Percentiles rank a stretch among this genome's conserved stretches.
These are phyloP conservation scores for Saguinus imperator DNA, from an alignment of 2,113 vertebrate genomes.

Conservation along the genomic window DNA sequence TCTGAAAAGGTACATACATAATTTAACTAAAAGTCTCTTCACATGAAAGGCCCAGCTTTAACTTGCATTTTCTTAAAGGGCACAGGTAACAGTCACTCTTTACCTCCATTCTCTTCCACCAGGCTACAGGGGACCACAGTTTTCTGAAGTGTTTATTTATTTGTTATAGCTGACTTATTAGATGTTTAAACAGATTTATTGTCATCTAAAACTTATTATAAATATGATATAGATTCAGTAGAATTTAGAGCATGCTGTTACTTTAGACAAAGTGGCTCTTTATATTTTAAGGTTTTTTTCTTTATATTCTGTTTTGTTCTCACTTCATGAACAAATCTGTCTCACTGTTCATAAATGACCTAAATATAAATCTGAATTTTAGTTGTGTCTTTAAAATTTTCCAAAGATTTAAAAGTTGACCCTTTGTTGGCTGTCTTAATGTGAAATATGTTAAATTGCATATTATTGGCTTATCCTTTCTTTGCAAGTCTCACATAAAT, in stretches of 20 bases:
- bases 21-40: slow-evolving; percentile 1
- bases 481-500: not conserved
- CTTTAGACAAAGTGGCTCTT: slow-evolving; percentile 11
- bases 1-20: not conserved
- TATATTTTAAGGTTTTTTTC: slow-evolving; percentile 1
- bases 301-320: slow-evolving; percentile 2
- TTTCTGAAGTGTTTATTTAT: not conserved
- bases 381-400: slow-evolving; percentile 1
- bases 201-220: not conserved
- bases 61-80: not conserved
- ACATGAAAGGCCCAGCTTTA: not conserved
- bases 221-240: not conserved
- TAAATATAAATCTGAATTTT: slow-evolving; percentile 22
- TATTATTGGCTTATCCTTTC: not conserved
- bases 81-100: not conserved
- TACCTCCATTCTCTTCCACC: not conserved
- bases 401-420: not conserved
- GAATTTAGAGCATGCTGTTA: slow-evolving; percentile 20
- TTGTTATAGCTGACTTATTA: not conserved
- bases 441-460: slow-evolving; percentile 34
- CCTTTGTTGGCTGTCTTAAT: not conserved
- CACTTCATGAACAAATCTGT: not conserved
- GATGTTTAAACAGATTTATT: slow-evolving; percentile 9
- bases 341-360: not conserved
- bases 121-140: not conserved